Conservation (phyloP, 2,888 invertebrate species). For the Lampropteryx suffumata region DNA sequence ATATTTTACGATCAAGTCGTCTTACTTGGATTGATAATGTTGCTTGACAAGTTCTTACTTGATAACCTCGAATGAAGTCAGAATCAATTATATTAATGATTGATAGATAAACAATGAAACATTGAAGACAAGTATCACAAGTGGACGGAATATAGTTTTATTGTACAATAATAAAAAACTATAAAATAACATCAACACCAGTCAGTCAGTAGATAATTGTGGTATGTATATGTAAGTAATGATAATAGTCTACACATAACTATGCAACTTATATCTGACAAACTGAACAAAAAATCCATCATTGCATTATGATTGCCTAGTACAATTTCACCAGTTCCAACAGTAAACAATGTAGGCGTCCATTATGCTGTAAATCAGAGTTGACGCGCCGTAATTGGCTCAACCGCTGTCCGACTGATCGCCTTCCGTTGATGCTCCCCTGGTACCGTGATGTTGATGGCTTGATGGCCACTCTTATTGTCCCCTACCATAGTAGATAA, state of each 20-base stretch:
- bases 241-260: too few relatives aligned
- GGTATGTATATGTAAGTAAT: too few relatives aligned
- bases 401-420: slow-evolving; percentile 30
- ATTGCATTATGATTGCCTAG: not conserved
- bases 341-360: slow-evolving; percentile 74
- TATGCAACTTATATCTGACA: too few relatives aligned
- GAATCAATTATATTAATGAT: slow-evolving; percentile 34
- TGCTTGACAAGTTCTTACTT: slow-evolving; percentile 15
- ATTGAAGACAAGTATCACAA: not conserved
- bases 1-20: not conserved
- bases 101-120: slow-evolving; percentile 33
- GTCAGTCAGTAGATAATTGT: too few relatives aligned
- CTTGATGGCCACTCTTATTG: slow-evolving; percentile 22
- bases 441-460: slow-evolving; percentile 26
- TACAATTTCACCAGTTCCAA: slow-evolving; percentile 33
- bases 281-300: not conserved
- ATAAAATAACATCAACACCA: too few relatives aligned
- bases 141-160: too few relatives aligned
- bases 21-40: not conserved
- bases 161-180: too few relatives aligned
- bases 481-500: slow-evolving; percentile 21
- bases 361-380: slow-evolving; percentile 78
- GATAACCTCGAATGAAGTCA: slow-evolving; percentile 32
- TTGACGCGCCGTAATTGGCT: slow-evolving; percentile 76
- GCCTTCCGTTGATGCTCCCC: slow-evolving; percentile 26